These are phyloP conservation scores for Drosophila mimica DNA, from an alignment of 2,888 invertebrate species.

Conservation along the genomic window DNA sequence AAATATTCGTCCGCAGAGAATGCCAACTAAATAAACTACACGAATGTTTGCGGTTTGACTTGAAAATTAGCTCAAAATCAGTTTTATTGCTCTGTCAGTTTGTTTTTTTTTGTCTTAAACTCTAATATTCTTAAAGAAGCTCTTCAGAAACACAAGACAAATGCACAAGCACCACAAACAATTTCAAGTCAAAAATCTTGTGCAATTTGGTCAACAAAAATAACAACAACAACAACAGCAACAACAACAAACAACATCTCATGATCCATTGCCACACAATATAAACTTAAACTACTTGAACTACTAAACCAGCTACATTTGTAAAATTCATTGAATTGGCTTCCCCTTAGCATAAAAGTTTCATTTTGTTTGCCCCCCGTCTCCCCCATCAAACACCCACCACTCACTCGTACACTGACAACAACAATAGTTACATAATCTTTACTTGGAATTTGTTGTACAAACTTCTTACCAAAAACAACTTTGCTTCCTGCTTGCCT, in stretches of 20 bases:
- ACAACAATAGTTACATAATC: constrained; percentile 32
- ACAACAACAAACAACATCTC: constrained; percentile 54
- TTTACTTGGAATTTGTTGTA: constrained; percentile 42
- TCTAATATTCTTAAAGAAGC: constrained; percentile 5
- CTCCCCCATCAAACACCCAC: background rate
- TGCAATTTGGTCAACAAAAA: constrained; percentile 53
- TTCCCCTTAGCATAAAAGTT: constrained; percentile 38
- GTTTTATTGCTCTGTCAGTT: constrained; percentile 28
- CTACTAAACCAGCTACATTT: constrained; percentile 25
- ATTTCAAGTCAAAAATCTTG: constrained; percentile 34
- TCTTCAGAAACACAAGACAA: constrained; percentile 27
- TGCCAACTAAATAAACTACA: constrained; percentile 56
- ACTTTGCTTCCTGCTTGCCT: constrained; percentile 60
- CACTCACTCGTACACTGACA: constrained; percentile 9
- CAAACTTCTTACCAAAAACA: constrained; percentile 34
- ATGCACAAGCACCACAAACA: constrained; percentile 38
- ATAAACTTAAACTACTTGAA: constrained; percentile 26
- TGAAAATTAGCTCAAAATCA: constrained; percentile 33
- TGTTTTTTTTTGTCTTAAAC: constrained; percentile 3
- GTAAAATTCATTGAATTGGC: constrained; percentile 57
- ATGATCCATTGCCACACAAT: constrained; percentile 60
- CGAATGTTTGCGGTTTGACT: constrained; percentile 57
- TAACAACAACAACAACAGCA: constrained; percentile 29
- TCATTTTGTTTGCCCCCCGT: constrained; percentile 46
- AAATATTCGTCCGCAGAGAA: constrained; percentile 60